A percentile compares a stretch with the other conserved stretches of the same genome.
phyloP scores from a whole-genome alignment of 2,797 vertebrate genomes.

The Falco columbarius region DNA sequence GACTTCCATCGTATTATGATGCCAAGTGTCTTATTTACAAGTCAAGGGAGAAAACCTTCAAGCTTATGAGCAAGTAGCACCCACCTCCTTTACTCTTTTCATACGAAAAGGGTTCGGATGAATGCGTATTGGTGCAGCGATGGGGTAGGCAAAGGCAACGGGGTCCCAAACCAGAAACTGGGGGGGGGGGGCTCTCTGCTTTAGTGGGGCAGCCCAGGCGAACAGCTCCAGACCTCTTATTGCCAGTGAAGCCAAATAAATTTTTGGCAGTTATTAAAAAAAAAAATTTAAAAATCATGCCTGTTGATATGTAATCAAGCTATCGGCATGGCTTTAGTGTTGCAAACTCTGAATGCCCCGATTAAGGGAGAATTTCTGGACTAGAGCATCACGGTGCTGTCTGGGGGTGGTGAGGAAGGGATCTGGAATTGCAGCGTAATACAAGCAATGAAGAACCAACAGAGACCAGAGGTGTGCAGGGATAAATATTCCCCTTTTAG shows the following conservation, averaged over 20 bases:
- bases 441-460: not conserved
- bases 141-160: not conserved
- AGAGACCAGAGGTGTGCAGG: not conserved
- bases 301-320: not conserved
- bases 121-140: accelerated
- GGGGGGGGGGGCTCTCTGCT: not conserved
- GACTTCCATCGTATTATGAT: not conserved
- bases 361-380: not conserved
- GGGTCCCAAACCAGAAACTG: not conserved
- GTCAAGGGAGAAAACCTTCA: not conserved
- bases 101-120: not conserved
- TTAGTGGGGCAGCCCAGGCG: not conserved
- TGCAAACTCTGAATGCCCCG: not conserved
- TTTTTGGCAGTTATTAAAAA: not conserved
- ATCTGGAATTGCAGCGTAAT: not conserved
- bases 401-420: not conserved
- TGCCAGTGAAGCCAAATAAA: not conserved
- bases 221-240: not conserved
- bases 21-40: not conserved
- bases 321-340: slow-evolving; percentile 21
- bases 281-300: not conserved
- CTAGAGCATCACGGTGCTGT: not conserved
- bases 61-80: not conserved
- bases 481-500: not conserved
- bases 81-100: not conserved